Evolutionary conservation across 53 echinoderm and acorn worm species (phyloP), one percentile per base, ranked within the genome.

Genomic region (Arbacia lixula): DNA sequence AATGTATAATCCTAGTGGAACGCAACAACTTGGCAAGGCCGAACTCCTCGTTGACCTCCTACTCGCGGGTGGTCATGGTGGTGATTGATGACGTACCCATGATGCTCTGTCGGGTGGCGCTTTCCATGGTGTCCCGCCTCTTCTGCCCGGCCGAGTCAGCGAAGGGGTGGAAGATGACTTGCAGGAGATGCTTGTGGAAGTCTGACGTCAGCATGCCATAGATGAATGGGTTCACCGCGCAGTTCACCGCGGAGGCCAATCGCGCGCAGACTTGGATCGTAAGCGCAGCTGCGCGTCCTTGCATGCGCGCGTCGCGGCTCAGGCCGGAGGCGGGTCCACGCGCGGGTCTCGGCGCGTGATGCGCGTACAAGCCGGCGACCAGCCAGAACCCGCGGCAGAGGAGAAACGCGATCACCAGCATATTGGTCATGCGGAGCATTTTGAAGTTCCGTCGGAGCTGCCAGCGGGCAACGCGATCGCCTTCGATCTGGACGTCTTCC

Each of bases 381-480:
- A 81, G 63, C 82, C 82, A 81, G 32, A 81, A 42, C 1, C 82
- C 82, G 32, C 64, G 82, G 5, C 62, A 21, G 33, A 81, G 10
- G 49, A 81, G 31, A 29, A 81, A 81, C 1, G 25, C 32, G 4
- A 81, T 12, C 19, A 81, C 64, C 19, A 81, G 42, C 33, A 63
- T 20, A n/a, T 42, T 81, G 30, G 63, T 49, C 82, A 81, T 63
- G 9, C 82, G 46, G 41, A 81, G 82, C 82, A 81, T 81, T 29
- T 61, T 62, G 42, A 81, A 42, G 64, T 81, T 81, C 21, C 82
- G 82, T n/a, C 62, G 82, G 27, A 61, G 50, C 49, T 81, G 82
- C 82, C 82, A 81, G 17, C 82, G 82, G 0, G 82, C 82, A 2
- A 81, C 82, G 82, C 82, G 82, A 8, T 61, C 82, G 21, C 82